Conservation (phyloP, 2,888 invertebrate genomes). For the Nomada ruficornis region DNA sequence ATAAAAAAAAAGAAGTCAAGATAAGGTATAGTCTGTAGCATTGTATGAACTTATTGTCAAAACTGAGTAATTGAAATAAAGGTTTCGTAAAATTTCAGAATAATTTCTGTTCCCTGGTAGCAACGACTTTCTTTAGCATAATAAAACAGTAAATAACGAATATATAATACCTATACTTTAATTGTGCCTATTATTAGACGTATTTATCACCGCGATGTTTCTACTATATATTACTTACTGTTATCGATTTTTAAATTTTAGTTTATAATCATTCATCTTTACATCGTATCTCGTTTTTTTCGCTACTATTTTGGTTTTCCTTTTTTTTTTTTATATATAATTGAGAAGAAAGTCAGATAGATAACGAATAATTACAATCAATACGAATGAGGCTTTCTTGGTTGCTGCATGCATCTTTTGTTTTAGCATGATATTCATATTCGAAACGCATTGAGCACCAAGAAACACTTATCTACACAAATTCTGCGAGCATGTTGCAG, state of each 20-base stretch:
- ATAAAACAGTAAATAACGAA: constrained; percentile 74
- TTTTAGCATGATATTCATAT: constrained; percentile 31
- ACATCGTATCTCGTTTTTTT: constrained; percentile 42
- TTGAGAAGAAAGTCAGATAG: constrained; percentile 8
- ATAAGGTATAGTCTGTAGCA: constrained; percentile 68
- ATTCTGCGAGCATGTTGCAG: constrained; percentile 22
- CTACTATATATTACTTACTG: constrained; percentile 67
- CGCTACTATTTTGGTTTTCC: constrained; percentile 36
- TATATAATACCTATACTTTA: constrained; percentile 79
- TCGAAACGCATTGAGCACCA: constrained; percentile 39
- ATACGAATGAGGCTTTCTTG: constrained; percentile 50
- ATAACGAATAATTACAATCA: constrained; percentile 8
- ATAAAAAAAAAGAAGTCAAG: constrained; percentile 57
- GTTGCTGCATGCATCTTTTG: constrained; percentile 46
- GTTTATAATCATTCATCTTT: constrained; percentile 64
- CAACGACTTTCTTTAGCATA: constrained; percentile 79
- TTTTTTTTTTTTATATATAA: constrained; percentile 31
- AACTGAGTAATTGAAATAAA: constrained; percentile 77
- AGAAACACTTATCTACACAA: constrained; percentile 29
- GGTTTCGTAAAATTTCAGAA: constrained; percentile 71
- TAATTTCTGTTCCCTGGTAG: constrained; percentile 82
- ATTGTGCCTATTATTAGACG: constrained; percentile 83
- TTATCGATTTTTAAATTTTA: constrained; percentile 68
- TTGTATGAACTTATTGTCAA: constrained; percentile 78
- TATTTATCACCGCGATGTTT: constrained; percentile 75